Evolutionary conservation across 2,113 vertebrate genomes (phyloP), one percentile per base, ranked within the genome.

Genomic region (Parotia lawesii): DNA sequence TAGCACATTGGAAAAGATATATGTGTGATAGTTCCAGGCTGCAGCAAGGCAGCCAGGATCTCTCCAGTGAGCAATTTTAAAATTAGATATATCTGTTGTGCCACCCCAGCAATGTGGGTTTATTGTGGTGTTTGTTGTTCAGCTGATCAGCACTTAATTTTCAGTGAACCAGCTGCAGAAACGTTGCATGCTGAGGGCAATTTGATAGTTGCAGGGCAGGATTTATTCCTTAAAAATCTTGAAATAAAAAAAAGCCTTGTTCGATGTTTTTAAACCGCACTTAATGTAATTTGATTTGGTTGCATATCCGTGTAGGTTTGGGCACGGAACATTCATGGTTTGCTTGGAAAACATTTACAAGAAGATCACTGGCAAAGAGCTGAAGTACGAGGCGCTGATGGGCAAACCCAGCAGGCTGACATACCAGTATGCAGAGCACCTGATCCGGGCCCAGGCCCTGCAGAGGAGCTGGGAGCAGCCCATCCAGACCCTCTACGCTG

Each of bases 301-400:
- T 50, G 15, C 45, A 0, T 18, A 6, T 60, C 56, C 67, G 13
- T 29, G 11, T 47, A 99, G 98, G 85, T 98, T 99, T 91, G 98
- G 98, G 42, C 98, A 99, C 2, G 98, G 99, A 75, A 98, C 98
- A 1, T 99, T 99, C 97, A 96, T 99, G 97, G 97, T 99, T 66
- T 99, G 98, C 84, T 90, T 99, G 97, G 98, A 99, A 95, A 98
- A 98, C 42, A 98, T 98, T 82, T 99, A 98, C 97, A 98, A 98
- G 97, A 99, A 99, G 95, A 96, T 99, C 91, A 98, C 98, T 6
- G 98, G 98, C 33, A 97, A 77, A n/a, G 98, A 98, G 5, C 95
- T 99, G 92, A 98, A 98, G 91, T 99, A 99, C 1, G 97, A 98
- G 74, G 98, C 95, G 1, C 48, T 99, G 65, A 97, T 99, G 95